phyloP scores from a whole-genome alignment of 2,888 invertebrate species.

The Cremastinae sp. region DNA sequence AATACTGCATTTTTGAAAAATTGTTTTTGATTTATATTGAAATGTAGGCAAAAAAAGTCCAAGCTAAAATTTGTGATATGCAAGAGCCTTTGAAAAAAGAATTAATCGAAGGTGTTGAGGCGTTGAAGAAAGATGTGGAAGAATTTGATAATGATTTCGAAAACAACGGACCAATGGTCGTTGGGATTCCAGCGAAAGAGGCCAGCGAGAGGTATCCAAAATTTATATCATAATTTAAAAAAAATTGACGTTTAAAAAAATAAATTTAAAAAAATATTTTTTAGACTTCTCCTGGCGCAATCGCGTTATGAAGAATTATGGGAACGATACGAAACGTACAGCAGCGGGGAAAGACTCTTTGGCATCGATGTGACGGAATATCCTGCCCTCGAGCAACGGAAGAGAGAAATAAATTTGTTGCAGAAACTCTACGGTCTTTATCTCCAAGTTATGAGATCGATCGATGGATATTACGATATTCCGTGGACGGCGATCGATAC shows the following conservation, averaged over 20 bases:
- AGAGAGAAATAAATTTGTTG: slow-evolving; percentile 91
- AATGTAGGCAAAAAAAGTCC: slow-evolving; percentile 85
- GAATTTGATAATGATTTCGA: slow-evolving; percentile 88
- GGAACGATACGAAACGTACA: slow-evolving; percentile 90
- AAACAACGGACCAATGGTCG: slow-evolving; percentile 91
- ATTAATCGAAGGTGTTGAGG: slow-evolving; percentile 86
- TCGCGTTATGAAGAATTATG: slow-evolving; percentile 91
- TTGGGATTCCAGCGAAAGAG: slow-evolving; percentile 90
- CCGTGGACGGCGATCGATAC: slow-evolving; percentile 92
- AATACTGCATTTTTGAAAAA: too few relatives aligned
- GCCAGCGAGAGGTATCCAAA: slow-evolving; percentile 87
- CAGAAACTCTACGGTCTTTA: slow-evolving; percentile 91
- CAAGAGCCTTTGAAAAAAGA: slow-evolving; percentile 89
- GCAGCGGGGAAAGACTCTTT: slow-evolving; percentile 91
- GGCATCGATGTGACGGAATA: slow-evolving; percentile 92
- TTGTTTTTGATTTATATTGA: neutral
- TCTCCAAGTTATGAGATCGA: slow-evolving; percentile 90
- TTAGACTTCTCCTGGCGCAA: slow-evolving; percentile 87
- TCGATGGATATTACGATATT: slow-evolving; percentile 92
- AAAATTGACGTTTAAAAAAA: slow-evolving; percentile 24
- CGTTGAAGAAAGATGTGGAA: slow-evolving; percentile 85
- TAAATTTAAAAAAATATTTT: slow-evolving; percentile 51
- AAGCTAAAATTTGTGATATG: slow-evolving; percentile 86
- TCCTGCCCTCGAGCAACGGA: slow-evolving; percentile 88
- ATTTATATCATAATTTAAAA: neutral